phyloP scores from a whole-genome alignment of 1,140 invertebrate species.

The Papilio xuthus region DNA sequence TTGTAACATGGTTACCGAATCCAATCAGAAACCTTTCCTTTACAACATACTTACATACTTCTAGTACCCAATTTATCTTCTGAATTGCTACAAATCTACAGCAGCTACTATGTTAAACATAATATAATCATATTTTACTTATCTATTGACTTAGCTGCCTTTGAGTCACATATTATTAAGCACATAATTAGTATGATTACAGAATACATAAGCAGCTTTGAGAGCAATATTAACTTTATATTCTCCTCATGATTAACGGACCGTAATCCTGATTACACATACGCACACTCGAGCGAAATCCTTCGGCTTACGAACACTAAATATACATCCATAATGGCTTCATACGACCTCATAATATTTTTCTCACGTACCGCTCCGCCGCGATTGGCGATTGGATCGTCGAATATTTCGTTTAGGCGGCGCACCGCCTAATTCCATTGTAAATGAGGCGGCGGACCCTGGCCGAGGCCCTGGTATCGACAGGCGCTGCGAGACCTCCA shows the following conservation, averaged over 20 bases:
- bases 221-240: conserved; percentile 26
- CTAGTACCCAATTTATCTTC: no score
- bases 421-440: conserved; percentile 20
- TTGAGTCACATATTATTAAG: not conserved
- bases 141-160: not conserved
- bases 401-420: conserved; percentile 12
- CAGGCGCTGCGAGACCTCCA: not conserved
- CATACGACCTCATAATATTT: conserved; percentile 22
- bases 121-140: not conserved
- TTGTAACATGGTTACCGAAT: not conserved
- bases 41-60: no score
- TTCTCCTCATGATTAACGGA: conserved; percentile 20
- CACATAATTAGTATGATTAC: not conserved
- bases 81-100: not conserved
- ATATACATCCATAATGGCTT: conserved; percentile 20
- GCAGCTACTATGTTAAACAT: not conserved
- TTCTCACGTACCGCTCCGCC: conserved; percentile 11
- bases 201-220: conserved; percentile 18
- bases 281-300: conserved; percentile 16
- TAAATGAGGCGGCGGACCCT: conserved; percentile 20
- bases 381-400: conserved; percentile 12
- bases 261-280: not conserved
- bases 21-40: not conserved
- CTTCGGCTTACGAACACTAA: conserved; percentile 20
- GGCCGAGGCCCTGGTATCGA: conserved; percentile 14